Percentiles rank a stretch among this genome's conserved stretches.
phyloP scores from a whole-genome alignment of 2,888 invertebrate species.

The Microctonus brassicae region DNA sequence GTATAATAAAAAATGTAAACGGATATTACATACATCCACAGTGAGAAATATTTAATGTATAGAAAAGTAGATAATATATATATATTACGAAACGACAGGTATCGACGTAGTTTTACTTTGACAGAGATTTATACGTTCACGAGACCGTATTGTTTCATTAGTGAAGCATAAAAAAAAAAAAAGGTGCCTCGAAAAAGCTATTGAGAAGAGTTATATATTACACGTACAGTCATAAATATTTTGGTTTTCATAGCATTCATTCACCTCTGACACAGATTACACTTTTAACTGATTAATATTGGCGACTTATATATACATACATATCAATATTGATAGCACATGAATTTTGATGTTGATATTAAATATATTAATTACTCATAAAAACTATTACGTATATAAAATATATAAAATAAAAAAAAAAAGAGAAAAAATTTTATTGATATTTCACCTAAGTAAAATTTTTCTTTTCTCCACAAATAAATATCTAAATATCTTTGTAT shows the following conservation, averaged over 20 bases:
- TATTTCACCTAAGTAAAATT: not conserved
- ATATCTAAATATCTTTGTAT: not conserved
- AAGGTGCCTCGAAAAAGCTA: not conserved
- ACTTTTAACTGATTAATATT: not conserved
- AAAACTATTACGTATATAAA: too few relatives aligned
- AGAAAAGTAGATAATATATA: not conserved
- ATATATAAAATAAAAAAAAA: not conserved
- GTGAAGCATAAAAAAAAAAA: not conserved
- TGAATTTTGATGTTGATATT: not conserved
- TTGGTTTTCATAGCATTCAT: not conserved
- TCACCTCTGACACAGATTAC: not conserved
- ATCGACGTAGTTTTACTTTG: not conserved
- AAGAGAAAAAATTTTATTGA: conserved; percentile 26
- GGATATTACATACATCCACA: not conserved
- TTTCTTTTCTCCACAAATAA: not conserved
- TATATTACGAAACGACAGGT: not conserved
- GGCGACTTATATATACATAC: not conserved
- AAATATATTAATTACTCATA: not conserved
- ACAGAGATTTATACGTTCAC: conserved; percentile 23
- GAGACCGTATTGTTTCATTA: conserved; percentile 53
- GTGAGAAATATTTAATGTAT: not conserved
- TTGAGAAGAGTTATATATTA: not conserved
- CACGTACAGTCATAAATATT: not conserved
- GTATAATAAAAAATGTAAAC: not conserved
- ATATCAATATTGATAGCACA: not conserved